Conservation (phyloP, 2,888 invertebrate genomes). For the Tipula unca region DNA sequence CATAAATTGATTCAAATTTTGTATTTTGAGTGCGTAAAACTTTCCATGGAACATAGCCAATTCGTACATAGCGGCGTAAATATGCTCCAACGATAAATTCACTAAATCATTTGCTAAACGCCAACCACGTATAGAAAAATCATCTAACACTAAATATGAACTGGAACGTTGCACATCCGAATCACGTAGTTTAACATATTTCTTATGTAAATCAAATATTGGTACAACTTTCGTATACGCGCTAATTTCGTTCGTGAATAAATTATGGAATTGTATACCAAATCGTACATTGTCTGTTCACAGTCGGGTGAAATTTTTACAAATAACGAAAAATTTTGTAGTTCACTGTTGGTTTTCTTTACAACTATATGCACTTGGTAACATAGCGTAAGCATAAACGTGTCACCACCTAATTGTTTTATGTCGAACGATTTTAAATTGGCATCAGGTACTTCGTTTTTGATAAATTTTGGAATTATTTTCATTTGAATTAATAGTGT, state of each 20-base stretch:
- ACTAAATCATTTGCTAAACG: conserved; percentile 30
- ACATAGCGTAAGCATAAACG: conserved; percentile 36
- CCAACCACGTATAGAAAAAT: conserved; percentile 34
- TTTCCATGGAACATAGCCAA: conserved; percentile 37
- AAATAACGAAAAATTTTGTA: conserved; percentile 18
- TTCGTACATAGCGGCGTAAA: conserved; percentile 29
- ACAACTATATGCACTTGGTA: conserved; percentile 32
- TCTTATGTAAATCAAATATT: conserved; percentile 28
- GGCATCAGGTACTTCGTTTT: neutral
- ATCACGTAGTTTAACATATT: conserved; percentile 28
- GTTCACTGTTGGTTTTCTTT: conserved; percentile 24
- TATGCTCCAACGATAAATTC: conserved; percentile 36
- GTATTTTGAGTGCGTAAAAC: conserved; percentile 32
- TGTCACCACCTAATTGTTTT: conserved; percentile 23
- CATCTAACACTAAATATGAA: conserved; percentile 33
- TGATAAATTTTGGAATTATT: conserved; percentile 14
- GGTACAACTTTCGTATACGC: conserved; percentile 35
- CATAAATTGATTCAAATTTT: conserved; percentile 27
- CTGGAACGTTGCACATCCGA: neutral
- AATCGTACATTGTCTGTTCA: conserved; percentile 30
- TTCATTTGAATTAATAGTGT: neutral
- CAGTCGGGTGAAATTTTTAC: conserved; percentile 35
- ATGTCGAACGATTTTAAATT: neutral
- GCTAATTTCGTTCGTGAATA: conserved; percentile 36
- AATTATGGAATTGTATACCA: conserved; percentile 31